phyloP scores from a whole-genome alignment of 1,140 invertebrate genomes.

The Drosophila novamexicana region DNA sequence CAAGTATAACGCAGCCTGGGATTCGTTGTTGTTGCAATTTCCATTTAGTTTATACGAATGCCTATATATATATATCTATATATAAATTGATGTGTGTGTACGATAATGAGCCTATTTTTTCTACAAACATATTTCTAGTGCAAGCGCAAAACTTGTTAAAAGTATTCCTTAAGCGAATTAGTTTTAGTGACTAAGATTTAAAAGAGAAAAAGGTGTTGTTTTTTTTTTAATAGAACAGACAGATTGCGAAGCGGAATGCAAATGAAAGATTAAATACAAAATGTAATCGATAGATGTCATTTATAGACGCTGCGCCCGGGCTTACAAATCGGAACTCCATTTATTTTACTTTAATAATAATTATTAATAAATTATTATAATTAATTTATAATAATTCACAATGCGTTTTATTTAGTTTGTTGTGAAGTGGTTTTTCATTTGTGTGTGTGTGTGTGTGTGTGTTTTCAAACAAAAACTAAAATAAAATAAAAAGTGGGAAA shows the following conservation, averaged over 20 bases:
- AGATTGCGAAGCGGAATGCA: constrained; percentile 7
- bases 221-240: constrained; percentile 29
- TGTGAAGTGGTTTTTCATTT: constrained; percentile 30
- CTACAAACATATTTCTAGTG: constrained; percentile 49
- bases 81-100: constrained; percentile 5
- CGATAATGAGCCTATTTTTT: constrained; percentile 44
- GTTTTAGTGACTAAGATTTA: constrained; percentile 63
- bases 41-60: constrained; percentile 36
- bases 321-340: constrained; percentile 76
- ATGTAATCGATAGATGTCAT: constrained; percentile 50
- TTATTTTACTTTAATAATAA: constrained; percentile 79
- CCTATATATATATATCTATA: constrained; percentile 6
- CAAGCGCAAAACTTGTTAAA: constrained; percentile 53
- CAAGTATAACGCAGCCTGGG: constrained; percentile 24
- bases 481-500: constrained; percentile 31
- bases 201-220: constrained; percentile 3
- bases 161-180: constrained; percentile 72
- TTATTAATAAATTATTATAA: constrained; percentile 82
- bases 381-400: constrained; percentile 78
- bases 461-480: constrained; percentile 30
- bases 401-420: constrained; percentile 59
- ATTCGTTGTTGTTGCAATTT: constrained; percentile 46
- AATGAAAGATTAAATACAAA: constrained; percentile 39
- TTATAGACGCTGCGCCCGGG: constrained; percentile 51
- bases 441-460: constrained; percentile 17